Percentiles rank a stretch among this genome's conserved stretches.
Evolutionary conservation across 2,888 invertebrate species (phyloP).

Genomic region (Leucozona laternaria): DNA sequence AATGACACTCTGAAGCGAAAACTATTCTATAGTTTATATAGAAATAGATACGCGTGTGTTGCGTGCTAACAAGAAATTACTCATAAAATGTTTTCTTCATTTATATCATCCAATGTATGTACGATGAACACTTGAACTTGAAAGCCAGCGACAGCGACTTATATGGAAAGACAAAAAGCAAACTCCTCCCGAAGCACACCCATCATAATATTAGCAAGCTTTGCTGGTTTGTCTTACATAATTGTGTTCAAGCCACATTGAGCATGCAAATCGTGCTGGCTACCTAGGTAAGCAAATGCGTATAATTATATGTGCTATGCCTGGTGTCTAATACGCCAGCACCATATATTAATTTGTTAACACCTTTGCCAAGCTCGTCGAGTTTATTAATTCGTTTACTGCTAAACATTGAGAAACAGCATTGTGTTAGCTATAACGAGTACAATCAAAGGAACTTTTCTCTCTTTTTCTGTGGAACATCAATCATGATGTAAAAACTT

Average conservation of each 20-base stretch:
- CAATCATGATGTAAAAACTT: constrained; percentile 7
- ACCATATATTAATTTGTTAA: constrained; percentile 5
- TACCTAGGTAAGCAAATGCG: constrained; percentile 21
- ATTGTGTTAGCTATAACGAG: neutral
- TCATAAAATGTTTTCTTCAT: constrained; percentile 26
- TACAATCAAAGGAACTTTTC: neutral
- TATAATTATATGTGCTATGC: constrained; percentile 23
- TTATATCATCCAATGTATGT: constrained; percentile 28
- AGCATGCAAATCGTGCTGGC: constrained; percentile 33
- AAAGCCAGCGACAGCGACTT: constrained; percentile 8
- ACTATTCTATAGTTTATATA: neutral
- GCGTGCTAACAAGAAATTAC: constrained; percentile 62
- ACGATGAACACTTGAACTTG: constrained; percentile 62
- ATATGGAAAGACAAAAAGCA: neutral
- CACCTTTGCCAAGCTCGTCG: constrained; percentile 5
- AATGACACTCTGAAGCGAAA: constrained; percentile 39
- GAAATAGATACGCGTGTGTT: constrained; percentile 35
- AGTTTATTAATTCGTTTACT: constrained; percentile 24
- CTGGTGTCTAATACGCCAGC: neutral
- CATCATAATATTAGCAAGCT: constrained; percentile 16
- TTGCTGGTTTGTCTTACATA: constrained; percentile 34
- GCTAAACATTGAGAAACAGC: constrained; percentile 8
- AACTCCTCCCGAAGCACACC: neutral
- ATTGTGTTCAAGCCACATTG: constrained; percentile 33
- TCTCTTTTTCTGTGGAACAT: neutral